A percentile compares a stretch with the other conserved stretches of the same genome.
Evolutionary conservation across 1,140 invertebrate species (phyloP).

Genomic region (Trialeurodes vaporariorum): DNA sequence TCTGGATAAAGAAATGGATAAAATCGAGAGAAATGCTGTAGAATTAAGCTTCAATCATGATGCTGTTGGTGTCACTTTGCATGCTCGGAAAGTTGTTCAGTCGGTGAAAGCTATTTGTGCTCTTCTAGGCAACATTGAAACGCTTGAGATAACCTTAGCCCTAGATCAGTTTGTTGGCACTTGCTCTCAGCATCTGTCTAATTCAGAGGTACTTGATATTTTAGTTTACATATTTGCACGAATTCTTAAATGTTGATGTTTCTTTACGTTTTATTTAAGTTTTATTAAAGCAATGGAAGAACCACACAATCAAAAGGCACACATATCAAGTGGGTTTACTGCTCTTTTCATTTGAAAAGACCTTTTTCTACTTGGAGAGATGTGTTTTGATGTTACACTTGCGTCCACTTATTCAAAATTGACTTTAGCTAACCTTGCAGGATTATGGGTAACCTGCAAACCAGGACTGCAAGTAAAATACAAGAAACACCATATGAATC

Average conservation of each 20-base stretch:
- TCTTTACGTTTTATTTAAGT: neutral
- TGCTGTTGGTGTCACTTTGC: conserved; percentile 37
- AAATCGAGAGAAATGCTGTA: conserved; percentile 49
- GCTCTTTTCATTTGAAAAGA: no score
- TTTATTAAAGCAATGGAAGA: no score
- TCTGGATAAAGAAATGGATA: conserved; percentile 66
- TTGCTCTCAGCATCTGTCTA: conserved; percentile 36
- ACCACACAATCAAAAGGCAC: no score
- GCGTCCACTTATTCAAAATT: no score
- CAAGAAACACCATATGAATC: no score
- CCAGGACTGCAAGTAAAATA: no score
- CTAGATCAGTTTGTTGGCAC: conserved; percentile 55
- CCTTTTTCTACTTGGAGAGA: no score
- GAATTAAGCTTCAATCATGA: conserved; percentile 40
- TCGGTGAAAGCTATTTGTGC: conserved; percentile 86
- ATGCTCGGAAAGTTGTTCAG: conserved; percentile 59
- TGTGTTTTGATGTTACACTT: no score
- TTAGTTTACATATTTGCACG: neutral
- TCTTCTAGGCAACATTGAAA: conserved; percentile 75
- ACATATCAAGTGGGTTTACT: no score
- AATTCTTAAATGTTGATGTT: neutral
- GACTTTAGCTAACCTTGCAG: no score
- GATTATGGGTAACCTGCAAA: no score
- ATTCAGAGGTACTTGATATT: conserved; percentile 12
- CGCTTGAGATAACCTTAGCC: conserved; percentile 63